Conservation (phyloP, 1,140 invertebrate genomes). For the Diachasmimorpha longicaudata region DNA sequence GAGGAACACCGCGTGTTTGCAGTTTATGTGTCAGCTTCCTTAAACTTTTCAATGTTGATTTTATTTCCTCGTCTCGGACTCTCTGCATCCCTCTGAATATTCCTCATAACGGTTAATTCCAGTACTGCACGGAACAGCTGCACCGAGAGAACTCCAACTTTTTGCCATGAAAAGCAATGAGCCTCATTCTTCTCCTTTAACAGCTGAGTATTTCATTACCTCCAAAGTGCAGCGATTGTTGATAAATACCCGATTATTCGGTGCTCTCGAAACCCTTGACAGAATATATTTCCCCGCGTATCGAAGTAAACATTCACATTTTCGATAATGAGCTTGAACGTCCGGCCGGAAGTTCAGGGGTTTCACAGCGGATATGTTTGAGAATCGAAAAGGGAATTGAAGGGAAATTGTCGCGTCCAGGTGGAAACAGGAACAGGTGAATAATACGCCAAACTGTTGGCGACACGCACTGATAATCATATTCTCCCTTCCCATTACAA, state of each 20-base stretch:
- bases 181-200: neutral
- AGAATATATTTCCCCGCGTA: neutral
- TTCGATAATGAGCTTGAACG: neutral
- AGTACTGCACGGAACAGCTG: slow-evolving; percentile 6
- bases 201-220: neutral
- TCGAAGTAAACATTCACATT: neutral
- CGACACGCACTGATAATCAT: slow-evolving; percentile 4
- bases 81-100: slow-evolving; percentile 47
- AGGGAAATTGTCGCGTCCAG: neutral
- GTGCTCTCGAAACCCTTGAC: no score
- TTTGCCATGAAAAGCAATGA: neutral
- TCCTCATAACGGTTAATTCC: slow-evolving; percentile 44
- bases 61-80: slow-evolving; percentile 30
- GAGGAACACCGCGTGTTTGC: neutral
- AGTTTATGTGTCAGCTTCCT: slow-evolving; percentile 1
- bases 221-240: neutral
- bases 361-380: neutral
- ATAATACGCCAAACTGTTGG: neutral
- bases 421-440: neutral
- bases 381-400: slow-evolving; percentile 9
- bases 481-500: neutral
- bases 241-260: neutral
- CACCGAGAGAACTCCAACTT: neutral
- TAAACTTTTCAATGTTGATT: neutral
- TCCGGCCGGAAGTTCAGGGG: neutral